Evolutionary conservation across 2,113 vertebrate genomes (phyloP), one percentile per base, ranked within the genome.

Genomic region (Phyllopteryx taeniolatus): DNA sequence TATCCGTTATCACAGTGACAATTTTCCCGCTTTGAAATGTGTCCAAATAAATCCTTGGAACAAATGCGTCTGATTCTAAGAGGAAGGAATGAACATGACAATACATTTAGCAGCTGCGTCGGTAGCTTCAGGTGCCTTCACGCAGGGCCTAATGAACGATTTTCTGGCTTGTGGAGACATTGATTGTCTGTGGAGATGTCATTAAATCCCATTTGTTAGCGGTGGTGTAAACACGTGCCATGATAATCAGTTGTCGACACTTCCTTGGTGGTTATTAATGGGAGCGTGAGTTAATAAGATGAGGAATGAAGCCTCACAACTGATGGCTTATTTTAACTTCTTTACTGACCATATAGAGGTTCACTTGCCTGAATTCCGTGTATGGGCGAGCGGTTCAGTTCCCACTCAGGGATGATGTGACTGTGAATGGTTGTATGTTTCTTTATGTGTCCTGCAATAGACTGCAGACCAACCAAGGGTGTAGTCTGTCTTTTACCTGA

Each of bases 231-330:
- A 73, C 57, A 71, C 42, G 33, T 67, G 60, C 27, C 33, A 39
- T 70, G 43, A 74, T 57, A 8, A 1, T 53, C 59, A 15, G 15
- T 44, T 59, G 44, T 67, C 72, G 75, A 7, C 11, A 65, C 59
- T 65, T 62, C 20, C 5, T 70, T 35, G 53, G n/a, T 68, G 27
- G 75, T 66, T 66, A 70, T 66, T 46, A 22, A 73, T 78, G 44
- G 54, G 42, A 20, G 67, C 39, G 33, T 12, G 63, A 65, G 47
- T 72, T 78, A 49, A 75, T 63, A 33, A 19, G 8, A 42, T 70
- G 75, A 80, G 11, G 17, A 71, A 79, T 73, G 14, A 62, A 57
- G 72, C 19, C 67, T 70, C 39, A 27, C 64, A 33, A 13, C 14
- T 35, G 56, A 79, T 61, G 33, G 14, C 12, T 67, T 14, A 35